A percentile compares a stretch with the other conserved stretches of the same genome.
Conservation (phyloP, 2,888 invertebrate genomes). For the Exocentrus adspersus region DNA sequence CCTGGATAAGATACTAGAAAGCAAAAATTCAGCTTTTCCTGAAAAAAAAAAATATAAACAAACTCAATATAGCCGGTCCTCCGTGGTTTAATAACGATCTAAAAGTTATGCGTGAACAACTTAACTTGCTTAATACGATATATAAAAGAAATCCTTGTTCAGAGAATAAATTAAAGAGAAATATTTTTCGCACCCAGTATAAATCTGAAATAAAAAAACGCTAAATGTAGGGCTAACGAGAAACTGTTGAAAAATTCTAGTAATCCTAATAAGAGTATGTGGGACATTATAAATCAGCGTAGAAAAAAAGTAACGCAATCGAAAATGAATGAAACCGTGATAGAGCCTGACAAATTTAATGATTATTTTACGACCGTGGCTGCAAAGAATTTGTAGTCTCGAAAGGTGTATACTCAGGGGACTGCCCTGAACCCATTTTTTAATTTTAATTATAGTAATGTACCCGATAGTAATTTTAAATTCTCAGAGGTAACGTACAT, state of each 20-base stretch:
- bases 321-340: neutral
- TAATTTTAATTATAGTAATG: neutral
- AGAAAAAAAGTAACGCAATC: neutral
- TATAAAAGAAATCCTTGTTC: neutral
- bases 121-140: neutral
- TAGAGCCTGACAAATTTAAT: too few relatives aligned
- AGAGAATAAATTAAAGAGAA: neutral
- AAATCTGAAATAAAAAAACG: neutral
- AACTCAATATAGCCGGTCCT: neutral
- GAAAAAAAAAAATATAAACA: neutral
- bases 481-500: neutral
- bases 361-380: neutral
- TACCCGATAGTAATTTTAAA: neutral
- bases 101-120: neutral
- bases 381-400: neutral
- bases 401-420: neutral
- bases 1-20: neutral
- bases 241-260: neutral
- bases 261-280: neutral
- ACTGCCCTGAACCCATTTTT: neutral
- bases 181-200: neutral
- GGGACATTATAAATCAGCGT: neutral
- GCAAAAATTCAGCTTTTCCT: neutral
- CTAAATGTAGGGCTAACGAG: neutral
- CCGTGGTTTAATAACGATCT: neutral